Evolutionary conservation across 2,113 vertebrate species (phyloP), one percentile per base, ranked within the genome.

Genomic region (Scomber scombrus): DNA sequence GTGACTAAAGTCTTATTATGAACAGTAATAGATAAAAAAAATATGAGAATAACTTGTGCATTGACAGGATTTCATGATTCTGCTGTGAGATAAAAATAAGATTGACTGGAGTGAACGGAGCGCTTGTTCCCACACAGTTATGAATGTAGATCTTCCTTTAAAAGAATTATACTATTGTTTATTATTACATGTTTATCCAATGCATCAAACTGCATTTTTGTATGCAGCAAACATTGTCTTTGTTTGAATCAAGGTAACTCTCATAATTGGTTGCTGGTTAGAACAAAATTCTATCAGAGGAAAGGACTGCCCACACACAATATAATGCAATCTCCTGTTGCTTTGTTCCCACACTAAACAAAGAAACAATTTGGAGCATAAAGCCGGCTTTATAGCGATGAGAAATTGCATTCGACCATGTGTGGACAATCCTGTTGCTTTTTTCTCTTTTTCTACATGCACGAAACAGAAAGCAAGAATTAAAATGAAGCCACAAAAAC

Each of bases 231-330:
- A n/a, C n/a, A n/a, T n/a, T n/a, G n/a, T 23, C 31, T 31, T 77
- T 19, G 55, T 68, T 14, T 69, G 31, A 62, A 57, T 49, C 4
- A 60, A 51, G n/a, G 34, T 73, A 54, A 64, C 31, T 47, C 3
- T 56, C 43, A 57, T 50, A 34, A 61, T 3, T 74, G 69, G 46
- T 52, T 46, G 14, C 7, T 26, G 43, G 52, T 67, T 23, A 66
- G 31, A 50, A 60, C 57, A 46, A 45, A 58, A 45, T 15, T 26
- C 4, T 15, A 29, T 6, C 51, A 45, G 51, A 66, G 46, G 18
- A n/a, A 40, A 65, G 12, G 14, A 65, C 52, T 45, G 14, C 66
- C 49, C 76, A 64, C 51, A 57, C 63, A 71, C 40, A 61, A 29
- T 40, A 51, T 45, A 71, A 16, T 19, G 26, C 47, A 73, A 16